Conservation (phyloP, 2,888 invertebrate species). For the Onthophagus sagittarius region DNA sequence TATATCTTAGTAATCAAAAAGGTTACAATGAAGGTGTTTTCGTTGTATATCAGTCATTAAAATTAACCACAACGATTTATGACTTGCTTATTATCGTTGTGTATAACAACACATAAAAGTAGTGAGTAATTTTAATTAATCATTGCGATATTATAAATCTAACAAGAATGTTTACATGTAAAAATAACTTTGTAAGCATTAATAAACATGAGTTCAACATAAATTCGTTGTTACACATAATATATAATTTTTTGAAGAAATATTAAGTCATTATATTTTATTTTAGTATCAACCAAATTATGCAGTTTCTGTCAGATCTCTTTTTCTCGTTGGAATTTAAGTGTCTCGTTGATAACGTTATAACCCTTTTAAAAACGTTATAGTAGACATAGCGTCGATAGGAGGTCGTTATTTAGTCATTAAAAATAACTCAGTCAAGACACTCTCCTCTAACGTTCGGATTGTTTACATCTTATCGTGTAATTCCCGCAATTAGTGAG, state of each 20-base stretch:
- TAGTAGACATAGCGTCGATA: not conserved
- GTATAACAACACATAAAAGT: not conserved
- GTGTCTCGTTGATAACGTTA: constrained; percentile 9
- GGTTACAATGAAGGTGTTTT: not conserved
- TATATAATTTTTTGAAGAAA: not conserved
- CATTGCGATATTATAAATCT: not conserved
- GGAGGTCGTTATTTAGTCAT: not conserved
- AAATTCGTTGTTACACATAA: not conserved
- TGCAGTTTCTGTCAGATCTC: not conserved
- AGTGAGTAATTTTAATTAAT: not conserved
- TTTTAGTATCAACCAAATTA: not conserved
- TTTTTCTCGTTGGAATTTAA: not conserved
- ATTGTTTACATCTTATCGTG: not conserved
- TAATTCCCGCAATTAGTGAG: not conserved
- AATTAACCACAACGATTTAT: not conserved
- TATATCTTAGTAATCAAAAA: not conserved
- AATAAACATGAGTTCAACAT: not conserved
- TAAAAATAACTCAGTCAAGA: not conserved
- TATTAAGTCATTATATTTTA: not conserved
- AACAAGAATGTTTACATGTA: not conserved
- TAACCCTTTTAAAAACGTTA: constrained; percentile 7
- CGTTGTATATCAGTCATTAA: not conserved
- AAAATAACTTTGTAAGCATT: too few relatives aligned
- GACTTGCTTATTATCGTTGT: not conserved
- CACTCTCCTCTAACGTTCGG: not conserved